These are phyloP conservation scores for Rambutsinella grinnellia DNA, from an alignment of 2,888 invertebrate genomes.

Conservation along the genomic window DNA sequence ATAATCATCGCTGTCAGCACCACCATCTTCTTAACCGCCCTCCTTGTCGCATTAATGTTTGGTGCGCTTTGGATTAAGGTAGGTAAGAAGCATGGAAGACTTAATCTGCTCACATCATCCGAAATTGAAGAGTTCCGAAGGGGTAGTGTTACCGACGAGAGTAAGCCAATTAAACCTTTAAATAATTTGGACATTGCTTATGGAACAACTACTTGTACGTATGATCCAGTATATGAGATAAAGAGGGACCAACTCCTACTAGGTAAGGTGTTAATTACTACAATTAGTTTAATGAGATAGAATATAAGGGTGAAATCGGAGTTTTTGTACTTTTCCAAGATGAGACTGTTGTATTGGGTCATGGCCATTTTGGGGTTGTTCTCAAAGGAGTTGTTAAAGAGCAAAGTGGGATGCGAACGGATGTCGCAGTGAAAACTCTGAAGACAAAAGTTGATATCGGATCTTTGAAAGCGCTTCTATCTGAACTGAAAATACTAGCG, in stretches of 20 bases:
- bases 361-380: slow-evolving; percentile 55
- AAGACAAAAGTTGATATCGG: slow-evolving; percentile 55
- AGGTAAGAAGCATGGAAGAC: slow-evolving; percentile 24
- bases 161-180: slow-evolving; percentile 8
- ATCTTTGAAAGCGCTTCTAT: slow-evolving; percentile 52
- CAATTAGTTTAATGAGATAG: neutral
- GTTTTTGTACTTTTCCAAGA: too few relatives aligned
- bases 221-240: slow-evolving; percentile 34
- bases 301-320: neutral
- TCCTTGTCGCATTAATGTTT: slow-evolving; percentile 39
- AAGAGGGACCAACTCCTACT: slow-evolving; percentile 35
- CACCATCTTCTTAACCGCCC: slow-evolving; percentile 41
- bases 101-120: slow-evolving; percentile 43
- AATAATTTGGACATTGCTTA: slow-evolving; percentile 8
- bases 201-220: slow-evolving; percentile 15
- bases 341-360: slow-evolving; percentile 53
- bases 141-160: slow-evolving; percentile 19
- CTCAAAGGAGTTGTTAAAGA: slow-evolving; percentile 53
- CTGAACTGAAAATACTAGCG: slow-evolving; percentile 56
- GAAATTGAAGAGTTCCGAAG: slow-evolving; percentile 54
- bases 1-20: slow-evolving; percentile 43
- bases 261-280: slow-evolving; percentile 20
- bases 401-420: slow-evolving; percentile 34
- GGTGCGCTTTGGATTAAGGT: slow-evolving; percentile 43
- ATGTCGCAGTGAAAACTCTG: slow-evolving; percentile 57